Percentiles rank a stretch among this genome's conserved stretches.
phyloP scores from a whole-genome alignment of 2,113 vertebrate genomes.

The Phylloscopus trochiloides region DNA sequence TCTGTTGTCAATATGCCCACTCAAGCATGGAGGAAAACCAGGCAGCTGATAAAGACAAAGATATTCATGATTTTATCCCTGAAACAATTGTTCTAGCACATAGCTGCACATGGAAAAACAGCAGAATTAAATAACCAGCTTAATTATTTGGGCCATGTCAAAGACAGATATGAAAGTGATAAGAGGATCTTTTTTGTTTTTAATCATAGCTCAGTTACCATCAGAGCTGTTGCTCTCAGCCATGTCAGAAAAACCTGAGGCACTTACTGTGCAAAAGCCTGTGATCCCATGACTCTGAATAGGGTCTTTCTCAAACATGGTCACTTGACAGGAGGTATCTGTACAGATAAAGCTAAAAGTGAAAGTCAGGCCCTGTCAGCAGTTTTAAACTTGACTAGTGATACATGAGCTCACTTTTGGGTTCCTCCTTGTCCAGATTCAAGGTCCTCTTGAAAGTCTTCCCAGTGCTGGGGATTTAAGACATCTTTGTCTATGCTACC shows the following conservation, averaged over 20 bases:
- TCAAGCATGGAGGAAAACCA: background rate
- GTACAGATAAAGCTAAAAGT: background rate
- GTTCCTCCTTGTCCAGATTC: background rate
- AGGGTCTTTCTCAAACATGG: background rate
- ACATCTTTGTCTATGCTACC: background rate
- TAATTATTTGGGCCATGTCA: background rate
- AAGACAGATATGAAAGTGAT: background rate
- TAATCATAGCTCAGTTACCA: background rate
- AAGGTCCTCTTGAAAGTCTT: background rate
- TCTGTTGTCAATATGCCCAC: background rate
- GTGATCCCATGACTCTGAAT: slow-evolving; percentile 2
- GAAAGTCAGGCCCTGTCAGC: background rate
- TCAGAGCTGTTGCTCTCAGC: background rate
- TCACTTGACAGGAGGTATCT: slow-evolving; percentile 23
- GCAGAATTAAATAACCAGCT: background rate
- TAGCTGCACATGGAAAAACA: background rate
- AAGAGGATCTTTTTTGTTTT: background rate
- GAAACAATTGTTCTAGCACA: background rate
- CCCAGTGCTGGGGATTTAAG: background rate
- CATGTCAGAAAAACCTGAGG: background rate
- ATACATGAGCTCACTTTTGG: background rate
- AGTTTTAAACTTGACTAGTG: background rate
- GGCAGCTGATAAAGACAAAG: background rate
- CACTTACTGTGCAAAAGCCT: background rate
- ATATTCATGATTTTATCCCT: background rate